These are phyloP conservation scores for Drosophila paulistorum DNA, from an alignment of 1,140 invertebrate genomes.

Conservation along the genomic window DNA sequence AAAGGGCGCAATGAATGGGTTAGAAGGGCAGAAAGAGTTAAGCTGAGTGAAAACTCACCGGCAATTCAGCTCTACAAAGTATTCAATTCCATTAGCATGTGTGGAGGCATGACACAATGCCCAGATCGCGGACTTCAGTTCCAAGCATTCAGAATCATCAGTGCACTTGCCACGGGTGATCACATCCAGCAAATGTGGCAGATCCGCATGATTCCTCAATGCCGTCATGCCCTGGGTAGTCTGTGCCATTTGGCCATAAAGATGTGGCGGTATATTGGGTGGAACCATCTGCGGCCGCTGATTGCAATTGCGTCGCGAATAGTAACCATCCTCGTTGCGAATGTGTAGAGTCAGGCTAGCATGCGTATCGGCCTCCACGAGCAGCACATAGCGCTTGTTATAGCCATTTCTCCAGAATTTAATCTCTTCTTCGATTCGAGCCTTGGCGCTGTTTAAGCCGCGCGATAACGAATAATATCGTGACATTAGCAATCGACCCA, in stretches of 20 bases:
- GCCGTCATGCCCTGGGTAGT: constrained; percentile 89
- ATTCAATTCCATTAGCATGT: constrained; percentile 88
- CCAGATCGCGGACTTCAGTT: constrained; percentile 95
- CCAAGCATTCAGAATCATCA: constrained; percentile 87
- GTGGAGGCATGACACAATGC: constrained; percentile 92
- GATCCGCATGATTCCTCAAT: constrained; percentile 84
- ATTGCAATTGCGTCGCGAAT: constrained; percentile 85
- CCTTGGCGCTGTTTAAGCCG: constrained; percentile 88
- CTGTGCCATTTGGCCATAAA: constrained; percentile 94
- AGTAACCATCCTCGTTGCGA: constrained; percentile 90
- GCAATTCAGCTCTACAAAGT: constrained; percentile 85
- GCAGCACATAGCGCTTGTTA: constrained; percentile 92
- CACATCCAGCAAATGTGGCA: constrained; percentile 83
- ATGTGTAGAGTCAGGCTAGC: constrained; percentile 94
- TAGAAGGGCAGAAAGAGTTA: not conserved
- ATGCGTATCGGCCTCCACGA: constrained; percentile 94
- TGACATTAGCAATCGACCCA: constrained; percentile 91
- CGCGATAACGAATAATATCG: constrained; percentile 90
- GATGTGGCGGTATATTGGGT: constrained; percentile 89
- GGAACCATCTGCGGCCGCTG: constrained; percentile 80
- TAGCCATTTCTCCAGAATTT: constrained; percentile 90
- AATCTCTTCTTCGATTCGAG: constrained; percentile 88
- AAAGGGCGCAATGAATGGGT: not conserved
- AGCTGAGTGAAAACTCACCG: constrained; percentile 44
- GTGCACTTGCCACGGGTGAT: constrained; percentile 84